phyloP scores from a whole-genome alignment of 1,140 invertebrate species.

The Helicorthomorpha holstii region DNA sequence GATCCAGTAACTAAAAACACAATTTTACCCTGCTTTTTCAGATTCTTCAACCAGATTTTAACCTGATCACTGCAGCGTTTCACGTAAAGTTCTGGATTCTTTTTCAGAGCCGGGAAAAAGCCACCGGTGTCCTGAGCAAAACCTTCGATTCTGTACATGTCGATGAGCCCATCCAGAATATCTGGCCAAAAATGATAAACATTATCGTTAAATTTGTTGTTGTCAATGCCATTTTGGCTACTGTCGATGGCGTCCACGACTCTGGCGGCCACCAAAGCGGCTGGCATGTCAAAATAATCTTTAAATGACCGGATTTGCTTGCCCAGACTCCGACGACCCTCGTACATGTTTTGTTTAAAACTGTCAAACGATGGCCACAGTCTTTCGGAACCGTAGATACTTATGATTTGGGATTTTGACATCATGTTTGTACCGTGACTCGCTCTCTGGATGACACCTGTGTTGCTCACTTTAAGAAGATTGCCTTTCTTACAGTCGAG shows the following conservation, averaged over 20 bases:
- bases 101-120: constrained; percentile 44
- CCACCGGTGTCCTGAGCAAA: constrained; percentile 35
- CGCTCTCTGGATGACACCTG: constrained; percentile 43
- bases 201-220: too few relatives aligned
- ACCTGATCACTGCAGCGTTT: constrained; percentile 37
- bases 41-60: constrained; percentile 41
- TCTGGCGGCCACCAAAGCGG: constrained; percentile 46
- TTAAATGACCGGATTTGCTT: constrained; percentile 43
- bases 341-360: constrained; percentile 29
- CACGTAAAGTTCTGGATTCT: constrained; percentile 42
- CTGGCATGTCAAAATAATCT: constrained; percentile 59
- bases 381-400: constrained; percentile 39
- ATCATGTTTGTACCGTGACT: constrained; percentile 49
- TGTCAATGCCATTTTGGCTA: constrained; percentile 21
- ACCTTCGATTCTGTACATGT: constrained; percentile 39
- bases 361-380: constrained; percentile 36
- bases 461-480: constrained; percentile 40
- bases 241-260: constrained; percentile 50
- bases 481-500: constrained; percentile 56
- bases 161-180: constrained; percentile 37
- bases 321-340: constrained; percentile 41
- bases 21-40: constrained; percentile 36
- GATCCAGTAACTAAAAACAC: constrained; percentile 61
- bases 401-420: constrained; percentile 34
- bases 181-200: constrained; percentile 51